Evolutionary conservation across 2,113 vertebrate genomes (phyloP).

Genomic region (Asarcornis scutulata): DNA sequence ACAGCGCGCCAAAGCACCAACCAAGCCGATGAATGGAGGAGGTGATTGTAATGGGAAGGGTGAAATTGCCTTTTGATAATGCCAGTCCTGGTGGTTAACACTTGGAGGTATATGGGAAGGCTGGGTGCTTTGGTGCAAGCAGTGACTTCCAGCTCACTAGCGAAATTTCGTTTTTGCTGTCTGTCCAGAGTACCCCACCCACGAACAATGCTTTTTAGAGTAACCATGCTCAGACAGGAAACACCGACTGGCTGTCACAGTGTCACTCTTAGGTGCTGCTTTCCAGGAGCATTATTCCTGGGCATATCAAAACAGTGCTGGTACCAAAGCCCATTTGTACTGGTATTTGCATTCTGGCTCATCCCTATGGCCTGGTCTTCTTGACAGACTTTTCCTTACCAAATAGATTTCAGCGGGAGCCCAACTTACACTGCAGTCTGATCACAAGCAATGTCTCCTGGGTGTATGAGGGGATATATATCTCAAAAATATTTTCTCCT

Average conservation of each 20-base stretch:
- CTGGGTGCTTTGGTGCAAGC: background rate
- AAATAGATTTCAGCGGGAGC: constrained; percentile 67
- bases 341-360: constrained; percentile 35
- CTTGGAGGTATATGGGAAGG: background rate
- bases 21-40: background rate
- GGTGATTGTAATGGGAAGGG: constrained; percentile 20
- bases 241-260: background rate
- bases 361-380: constrained; percentile 9
- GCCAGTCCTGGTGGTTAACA: background rate
- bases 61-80: background rate
- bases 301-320: background rate
- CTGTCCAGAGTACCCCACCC: background rate
- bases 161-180: background rate
- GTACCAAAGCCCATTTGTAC: constrained; percentile 1
- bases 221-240: background rate
- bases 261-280: background rate
- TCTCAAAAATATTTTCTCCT: constrained; percentile 67
- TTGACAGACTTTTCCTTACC: constrained; percentile 32
- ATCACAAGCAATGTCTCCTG: constrained; percentile 47
- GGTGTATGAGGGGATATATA: constrained; percentile 30
- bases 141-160: background rate
- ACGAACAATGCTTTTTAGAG: background rate
- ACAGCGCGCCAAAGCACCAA: constrained; percentile 25
- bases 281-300: background rate
- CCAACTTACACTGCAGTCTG: constrained; percentile 26